Conservation (phyloP, 2,797 vertebrate genomes). For the Hemibagrus guttatus region DNA sequence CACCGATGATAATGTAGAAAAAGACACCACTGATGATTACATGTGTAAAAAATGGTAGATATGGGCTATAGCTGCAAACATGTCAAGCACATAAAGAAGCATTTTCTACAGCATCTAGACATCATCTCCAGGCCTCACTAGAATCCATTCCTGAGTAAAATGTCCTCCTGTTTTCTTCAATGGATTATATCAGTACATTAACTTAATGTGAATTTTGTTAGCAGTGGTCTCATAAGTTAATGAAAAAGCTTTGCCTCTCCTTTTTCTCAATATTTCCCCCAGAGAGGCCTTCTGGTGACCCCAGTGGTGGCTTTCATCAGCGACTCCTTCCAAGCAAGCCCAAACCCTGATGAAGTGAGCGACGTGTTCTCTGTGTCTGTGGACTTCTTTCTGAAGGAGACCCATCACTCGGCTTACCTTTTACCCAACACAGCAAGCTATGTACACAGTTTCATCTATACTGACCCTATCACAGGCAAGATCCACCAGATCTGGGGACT, state of each 20-base stretch:
- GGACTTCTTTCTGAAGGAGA: slow-evolving; percentile 81
- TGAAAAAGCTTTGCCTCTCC: neutral
- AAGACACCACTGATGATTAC: neutral
- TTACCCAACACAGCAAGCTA: slow-evolving; percentile 9
- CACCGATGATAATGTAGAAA: neutral
- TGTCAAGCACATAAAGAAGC: neutral
- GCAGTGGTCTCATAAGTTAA: neutral
- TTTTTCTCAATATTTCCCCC: slow-evolving; percentile 40
- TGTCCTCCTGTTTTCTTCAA: neutral
- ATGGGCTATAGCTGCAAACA: neutral
- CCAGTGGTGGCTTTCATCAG: slow-evolving; percentile 89
- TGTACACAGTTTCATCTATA: slow-evolving; percentile 79
- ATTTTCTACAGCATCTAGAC: too few relatives aligned
- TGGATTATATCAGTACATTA: neutral
- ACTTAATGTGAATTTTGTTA: neutral
- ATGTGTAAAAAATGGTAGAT: neutral
- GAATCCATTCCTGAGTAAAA: neutral
- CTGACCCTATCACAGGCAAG: slow-evolving; percentile 66
- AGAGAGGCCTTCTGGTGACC: slow-evolving; percentile 81
- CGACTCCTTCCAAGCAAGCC: slow-evolving; percentile 78
- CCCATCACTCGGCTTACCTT: slow-evolving; percentile 64
- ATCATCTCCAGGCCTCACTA: neutral
- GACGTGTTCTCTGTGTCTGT: slow-evolving; percentile 84
- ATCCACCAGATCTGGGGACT: slow-evolving; percentile 84
- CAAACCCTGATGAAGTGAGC: slow-evolving; percentile 88